Percentiles rank a stretch among this genome's conserved stretches.
These are phyloP conservation scores for Epinotia nisella DNA, from an alignment of 2,888 invertebrate species.

Conservation along the genomic window DNA sequence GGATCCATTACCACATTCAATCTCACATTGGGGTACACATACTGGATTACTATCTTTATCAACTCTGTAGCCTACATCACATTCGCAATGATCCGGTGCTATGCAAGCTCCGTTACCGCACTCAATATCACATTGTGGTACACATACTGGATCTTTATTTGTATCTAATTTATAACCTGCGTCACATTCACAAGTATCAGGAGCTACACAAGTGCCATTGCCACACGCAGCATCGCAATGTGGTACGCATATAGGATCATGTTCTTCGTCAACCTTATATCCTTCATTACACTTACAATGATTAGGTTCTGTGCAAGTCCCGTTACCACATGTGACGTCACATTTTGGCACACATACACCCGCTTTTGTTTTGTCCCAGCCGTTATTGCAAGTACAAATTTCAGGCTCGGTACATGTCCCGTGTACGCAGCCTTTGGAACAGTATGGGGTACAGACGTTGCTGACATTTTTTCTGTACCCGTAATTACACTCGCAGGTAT, in stretches of 20 bases:
- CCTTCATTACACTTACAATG: constrained; percentile 40
- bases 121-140: constrained; percentile 67
- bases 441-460: constrained; percentile 55
- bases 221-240: constrained; percentile 44
- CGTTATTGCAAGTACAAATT: constrained; percentile 51
- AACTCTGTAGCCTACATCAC: constrained; percentile 57
- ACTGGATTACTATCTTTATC: constrained; percentile 27
- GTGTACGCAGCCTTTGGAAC: constrained; percentile 53
- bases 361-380: constrained; percentile 36
- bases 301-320: constrained; percentile 41
- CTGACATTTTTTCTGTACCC: constrained; percentile 62
- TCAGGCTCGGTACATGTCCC: constrained; percentile 55
- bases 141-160: constrained; percentile 54
- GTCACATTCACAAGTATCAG: constrained; percentile 48
- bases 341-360: constrained; percentile 26
- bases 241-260: constrained; percentile 43
- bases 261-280: constrained; percentile 30
- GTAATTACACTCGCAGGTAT: constrained; percentile 72
- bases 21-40: constrained; percentile 49
- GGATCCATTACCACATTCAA: constrained; percentile 50
- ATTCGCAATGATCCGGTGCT: constrained; percentile 73
- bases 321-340: constrained; percentile 32
- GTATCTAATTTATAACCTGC: constrained; percentile 39
- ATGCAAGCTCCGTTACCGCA: constrained; percentile 77
- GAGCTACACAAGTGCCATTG: constrained; percentile 47